Evolutionary conservation across 2,888 invertebrate species (phyloP), one percentile per base, ranked within the genome.

Genomic region (Harpalus rufipes): DNA sequence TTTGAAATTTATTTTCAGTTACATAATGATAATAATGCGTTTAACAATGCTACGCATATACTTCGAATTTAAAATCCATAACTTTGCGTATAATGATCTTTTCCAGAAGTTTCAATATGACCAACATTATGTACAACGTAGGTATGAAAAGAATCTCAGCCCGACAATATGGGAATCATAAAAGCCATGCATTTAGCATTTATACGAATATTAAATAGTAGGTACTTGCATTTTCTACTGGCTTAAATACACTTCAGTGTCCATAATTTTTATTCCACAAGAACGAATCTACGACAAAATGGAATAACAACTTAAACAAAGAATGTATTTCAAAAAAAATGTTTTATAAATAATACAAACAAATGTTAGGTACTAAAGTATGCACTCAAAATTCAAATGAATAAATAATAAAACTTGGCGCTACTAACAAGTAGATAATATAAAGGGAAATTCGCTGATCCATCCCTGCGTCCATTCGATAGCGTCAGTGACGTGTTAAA

Each of bases 111-210:
- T 61, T 61, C 16, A 61, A 16, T 16, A 61, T 4, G 6, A 16
- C 21, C 16, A 61, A 2, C 61, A 61, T 25, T 25, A 12, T 5
- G n/a, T 7, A 12, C 25, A 1, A 21, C 21, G 21, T 21, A 21
- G 1, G n/a, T n/a, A n/a, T n/a, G 25, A 25, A 7, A 63, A 63
- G 21, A 21, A 25, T 63, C 59, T 59, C 5, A 32, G 5, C 1
- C 59, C 25, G 25, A 63, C 25, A 63, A 63, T 63, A 25, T 12
- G 12, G 25, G 32, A 2, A 63, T 25, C 59, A 63, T 63, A 63
- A 63, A 63, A 63, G 25, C 21, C 63, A 25, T 63, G 25, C 63
- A 63, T 63, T 63, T 25, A 21, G 25, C 63, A 63, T 63, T 63
- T 25, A 21, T 25, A 63, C 1, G 18, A 18, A 63, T 63, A 63